Base-by-base conservation (phyloP, 1,140 invertebrate genomes). In the Hycleus phaleratus region DNA sequence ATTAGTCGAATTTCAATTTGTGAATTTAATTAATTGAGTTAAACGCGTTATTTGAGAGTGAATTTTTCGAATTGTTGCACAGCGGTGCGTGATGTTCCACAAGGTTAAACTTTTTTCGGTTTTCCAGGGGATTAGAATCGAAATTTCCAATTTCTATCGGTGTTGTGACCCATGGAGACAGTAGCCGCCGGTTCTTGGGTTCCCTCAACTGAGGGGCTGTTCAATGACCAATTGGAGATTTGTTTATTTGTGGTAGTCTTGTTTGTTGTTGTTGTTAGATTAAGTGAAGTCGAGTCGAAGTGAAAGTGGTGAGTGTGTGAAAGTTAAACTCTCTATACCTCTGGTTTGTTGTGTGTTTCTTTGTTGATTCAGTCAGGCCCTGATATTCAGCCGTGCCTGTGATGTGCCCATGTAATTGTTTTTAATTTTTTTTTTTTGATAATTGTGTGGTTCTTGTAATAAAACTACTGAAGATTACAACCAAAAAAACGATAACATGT, bases 301-400 rank as follows among this genome's bases (percentile, higher is more conserved):
- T 70, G 68, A 70, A 70, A 70, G 68, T 70, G 68, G 68, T 67
- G 64, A 69, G 56, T 65, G 63, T 65, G 65, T 64, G 60, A 69
- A 69, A 67, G 65, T 68, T 65, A 32, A 66, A 67, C 66, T 68
- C 68, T 68, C 63, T 65, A 68, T 18, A 18, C 18, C 58, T 58
- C 58, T 61, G 58, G 63, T 45, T 42, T 42, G 9, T 42, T 42
- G 9, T 10, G 38, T 39, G 40, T 46, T 46, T 55, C 48, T 60
- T 56, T 32, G 57, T 56, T 55, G 54, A 51, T 56, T 53, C 67
- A 69, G 67, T 69, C 67, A 65, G 67, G 63, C 65, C 62, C 63
- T 59, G 62, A 62, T 65, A 59, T 64, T 57, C 63, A 69, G 64
- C 61, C 62, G 61, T 66, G 65, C 57, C 55, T 67, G 67, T 69